Evolutionary conservation across 1,140 invertebrate species (phyloP), one percentile per base, ranked within the genome.

Genomic region (Charaxes varanes): DNA sequence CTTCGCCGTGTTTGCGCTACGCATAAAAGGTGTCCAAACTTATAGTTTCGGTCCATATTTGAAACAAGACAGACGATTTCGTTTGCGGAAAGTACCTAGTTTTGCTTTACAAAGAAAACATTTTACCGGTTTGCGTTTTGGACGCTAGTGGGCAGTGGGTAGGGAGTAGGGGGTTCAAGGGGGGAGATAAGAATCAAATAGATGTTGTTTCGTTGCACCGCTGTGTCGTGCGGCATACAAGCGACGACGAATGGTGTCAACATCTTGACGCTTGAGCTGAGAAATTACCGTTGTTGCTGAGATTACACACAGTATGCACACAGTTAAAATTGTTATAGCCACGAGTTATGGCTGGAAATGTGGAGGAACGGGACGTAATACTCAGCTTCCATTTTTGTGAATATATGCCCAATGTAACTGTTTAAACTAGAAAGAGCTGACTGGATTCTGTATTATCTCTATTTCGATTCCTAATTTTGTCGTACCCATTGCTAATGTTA

Each of bases 151-250:
- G 43, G 50, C 45, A 54, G 53, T 49, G 52, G 45, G 55, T 47
- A 40, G 52, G 42, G 55, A 27, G 41, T 48, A 47, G 59, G 62
- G 60, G 61, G 50, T n/a, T n/a, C n/a, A 12, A 12, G 23, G 28
- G 14, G 28, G 33, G 53, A 78, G 79, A 83, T 83, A 83, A 79
- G 74, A 77, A 83, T 83, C 79, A 79, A 79, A 83, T 83, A 70
- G 70, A 80, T 83, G 79, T 83, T 78, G 73, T 79, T 79, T 77
- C 72, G 65, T 61, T 80, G 72, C 72, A 78, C 58, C 55, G 63
- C 66, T 65, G 53, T 57, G 60, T 63, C 61, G 54, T 52, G 53
- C 47, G 52, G 56, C 72, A 68, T 71, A 77, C 71, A 73, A 51
- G 67, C 62, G 71, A 40, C 54, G 68, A 76, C 67, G 71, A 51